Evolutionary conservation across 2,113 vertebrate species (phyloP), one percentile per base, ranked within the genome.

Genomic region (Psilopsiagon aurifrons): DNA sequence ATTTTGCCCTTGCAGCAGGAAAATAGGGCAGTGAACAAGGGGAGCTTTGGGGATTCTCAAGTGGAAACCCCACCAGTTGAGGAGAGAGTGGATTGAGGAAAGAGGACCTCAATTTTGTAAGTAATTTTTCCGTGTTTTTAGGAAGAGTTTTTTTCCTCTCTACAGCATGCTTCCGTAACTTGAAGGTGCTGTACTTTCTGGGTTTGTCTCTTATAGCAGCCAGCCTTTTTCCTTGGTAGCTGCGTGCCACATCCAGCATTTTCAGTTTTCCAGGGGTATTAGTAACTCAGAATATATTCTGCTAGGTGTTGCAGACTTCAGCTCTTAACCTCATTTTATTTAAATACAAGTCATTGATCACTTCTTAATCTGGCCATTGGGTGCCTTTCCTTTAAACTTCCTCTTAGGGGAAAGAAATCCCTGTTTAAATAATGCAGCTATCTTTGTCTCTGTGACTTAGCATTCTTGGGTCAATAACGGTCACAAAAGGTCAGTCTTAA

Each of bases 341-440:
- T 51, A 68, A 44, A 44, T 18, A 18, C 2, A 17, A 51, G 24
- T 44, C 0, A 0, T 7, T 2, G 4, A 7, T 77, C 1, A 5
- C 47, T 70, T 43, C 62, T 23, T 59, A 12, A 13, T 25, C 44
- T 52, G 73, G 28, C n/a, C 23, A 1, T 33, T n/a, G 5, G 24
- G 47, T 49, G 63, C 71, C 54, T 87, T 85, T 66, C 64, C 77
- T 68, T 79, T 60, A 19, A 68, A 31, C 43, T 93, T 79, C 68
- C 49, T 89, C 46, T n/a, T 11, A 10, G 35, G 63, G 46, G 73
- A 80, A 68, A 55, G n/a, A 79, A 19, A 12, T 82, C 66, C 41
- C 12, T 27, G 31, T 12, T 39, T 49, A 55, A 71, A 46, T 37
- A 11, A 16, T 2, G 20, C 31, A 29, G 27, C 47, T 74, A 24